Evolutionary conservation across 2,797 vertebrate species (phyloP).

Genomic region (Lithobates sylvaticus): DNA sequence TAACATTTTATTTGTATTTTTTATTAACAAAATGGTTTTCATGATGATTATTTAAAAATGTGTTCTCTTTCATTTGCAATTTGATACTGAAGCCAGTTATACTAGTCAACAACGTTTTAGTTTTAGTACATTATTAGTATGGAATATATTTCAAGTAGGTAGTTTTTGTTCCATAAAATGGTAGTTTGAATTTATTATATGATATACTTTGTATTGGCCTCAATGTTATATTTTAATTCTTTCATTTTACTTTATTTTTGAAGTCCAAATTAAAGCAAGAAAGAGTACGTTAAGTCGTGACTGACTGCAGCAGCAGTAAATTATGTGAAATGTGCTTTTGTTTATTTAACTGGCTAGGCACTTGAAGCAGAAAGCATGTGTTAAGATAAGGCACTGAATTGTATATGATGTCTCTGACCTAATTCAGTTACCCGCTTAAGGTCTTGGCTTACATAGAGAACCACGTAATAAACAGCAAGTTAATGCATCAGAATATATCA

Average conservation of each 20-base stretch:
- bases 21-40: too few relatives aligned
- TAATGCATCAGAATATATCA: conserved; percentile 24
- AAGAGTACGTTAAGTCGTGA: conserved; percentile 4
- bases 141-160: neutral
- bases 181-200: neutral
- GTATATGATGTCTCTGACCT: conserved; percentile 11
- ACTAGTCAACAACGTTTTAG: neutral
- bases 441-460: conserved; percentile 12
- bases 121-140: neutral
- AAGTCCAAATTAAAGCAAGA: conserved; percentile 36
- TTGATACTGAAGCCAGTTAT: too few relatives aligned
- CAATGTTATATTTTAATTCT: neutral
- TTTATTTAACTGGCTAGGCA: neutral
- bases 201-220: neutral
- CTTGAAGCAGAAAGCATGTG: neutral
- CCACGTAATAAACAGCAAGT: conserved; percentile 30
- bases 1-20: too few relatives aligned
- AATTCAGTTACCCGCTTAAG: conserved; percentile 18
- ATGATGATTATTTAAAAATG: too few relatives aligned
- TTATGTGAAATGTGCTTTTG: neutral
- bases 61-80: too few relatives aligned
- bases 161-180: too few relatives aligned
- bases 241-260: neutral
- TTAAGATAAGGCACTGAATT: neutral
- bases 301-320: neutral